phyloP scores from a whole-genome alignment of 2,888 invertebrate species.

The Stenichneumon culpator region DNA sequence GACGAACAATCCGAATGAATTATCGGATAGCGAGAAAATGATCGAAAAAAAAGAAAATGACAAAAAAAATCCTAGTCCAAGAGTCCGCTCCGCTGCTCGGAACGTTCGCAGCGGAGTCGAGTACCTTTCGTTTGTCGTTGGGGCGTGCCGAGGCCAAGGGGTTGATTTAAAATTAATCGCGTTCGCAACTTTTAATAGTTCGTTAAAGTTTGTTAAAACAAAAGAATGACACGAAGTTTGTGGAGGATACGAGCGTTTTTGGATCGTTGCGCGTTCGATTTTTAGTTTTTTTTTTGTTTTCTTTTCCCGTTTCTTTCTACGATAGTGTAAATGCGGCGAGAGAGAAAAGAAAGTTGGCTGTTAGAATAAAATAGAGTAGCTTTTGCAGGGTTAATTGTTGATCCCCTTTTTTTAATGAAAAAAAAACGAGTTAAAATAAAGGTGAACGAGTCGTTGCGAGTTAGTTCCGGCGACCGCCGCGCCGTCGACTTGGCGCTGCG shows the following conservation, averaged over 20 bases:
- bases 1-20: slow-evolving; percentile 33
- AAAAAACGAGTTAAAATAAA: background rate
- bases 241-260: background rate
- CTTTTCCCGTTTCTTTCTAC: background rate
- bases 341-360: background rate
- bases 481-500: no score
- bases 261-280: background rate
- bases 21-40: background rate
- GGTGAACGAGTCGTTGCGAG: background rate
- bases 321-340: background rate
- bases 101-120: background rate
- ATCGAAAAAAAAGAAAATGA: background rate
- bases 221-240: no score
- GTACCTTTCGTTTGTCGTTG: background rate
- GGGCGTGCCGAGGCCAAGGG: no score
- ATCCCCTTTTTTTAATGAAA: background rate
- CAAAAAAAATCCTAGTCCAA: background rate
- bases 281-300: background rate
- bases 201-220: background rate
- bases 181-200: background rate
- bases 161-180: background rate
- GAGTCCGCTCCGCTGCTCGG: background rate
- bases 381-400: background rate
- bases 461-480: no score
- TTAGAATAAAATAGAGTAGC: background rate